Evolutionary conservation across 2,888 invertebrate species (phyloP).

Genomic region (Platypus cylindrus): DNA sequence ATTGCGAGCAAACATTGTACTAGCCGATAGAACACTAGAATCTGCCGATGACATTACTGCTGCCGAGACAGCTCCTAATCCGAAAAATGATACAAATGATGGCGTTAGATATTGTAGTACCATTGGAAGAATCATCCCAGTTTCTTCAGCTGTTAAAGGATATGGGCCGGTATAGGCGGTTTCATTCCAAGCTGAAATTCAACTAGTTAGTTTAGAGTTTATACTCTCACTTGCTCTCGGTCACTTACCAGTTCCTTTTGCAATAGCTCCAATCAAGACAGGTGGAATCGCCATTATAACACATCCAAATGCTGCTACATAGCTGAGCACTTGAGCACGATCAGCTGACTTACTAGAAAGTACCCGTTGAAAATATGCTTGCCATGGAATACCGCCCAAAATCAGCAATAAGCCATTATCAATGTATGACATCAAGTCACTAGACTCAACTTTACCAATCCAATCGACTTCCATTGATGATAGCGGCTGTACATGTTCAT

Average conservation of each 20-base stretch:
- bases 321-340: slow-evolving; percentile 87
- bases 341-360: slow-evolving; percentile 90
- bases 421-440: slow-evolving; percentile 68
- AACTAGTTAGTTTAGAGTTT: neutral
- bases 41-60: slow-evolving; percentile 99
- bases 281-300: slow-evolving; percentile 96
- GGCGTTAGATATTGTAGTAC: slow-evolving; percentile 95
- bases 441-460: slow-evolving; percentile 66
- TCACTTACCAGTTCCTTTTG: slow-evolving; percentile 77
- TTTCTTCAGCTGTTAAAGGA: slow-evolving; percentile 64
- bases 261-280: slow-evolving; percentile 93
- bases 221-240: neutral
- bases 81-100: slow-evolving; percentile 91
- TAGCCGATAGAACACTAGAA: slow-evolving; percentile 94
- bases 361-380: slow-evolving; percentile 97
- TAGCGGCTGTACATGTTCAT: slow-evolving; percentile 65
- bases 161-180: slow-evolving; percentile 69
- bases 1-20: slow-evolving; percentile 98
- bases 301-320: slow-evolving; percentile 91
- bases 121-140: slow-evolving; percentile 92
- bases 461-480: slow-evolving; percentile 76
- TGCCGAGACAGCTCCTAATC: slow-evolving; percentile 95
- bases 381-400: slow-evolving; percentile 97
- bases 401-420: slow-evolving; percentile 82
- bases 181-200: slow-evolving; percentile 78